Conservation (phyloP, 2,888 invertebrate genomes). For the Synanthedon tipuliformis region DNA sequence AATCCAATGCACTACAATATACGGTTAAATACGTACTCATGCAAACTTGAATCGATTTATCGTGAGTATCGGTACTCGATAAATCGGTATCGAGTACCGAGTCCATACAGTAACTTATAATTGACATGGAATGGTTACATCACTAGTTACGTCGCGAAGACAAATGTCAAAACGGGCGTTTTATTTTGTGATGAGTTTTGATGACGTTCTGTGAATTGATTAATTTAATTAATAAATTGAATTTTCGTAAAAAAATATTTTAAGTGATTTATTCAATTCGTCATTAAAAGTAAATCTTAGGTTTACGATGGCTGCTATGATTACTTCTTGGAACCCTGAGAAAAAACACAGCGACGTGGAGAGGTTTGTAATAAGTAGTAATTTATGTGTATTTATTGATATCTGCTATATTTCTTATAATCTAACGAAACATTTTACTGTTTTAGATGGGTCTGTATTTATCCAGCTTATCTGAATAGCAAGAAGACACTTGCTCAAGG, state of each 20-base stretch:
- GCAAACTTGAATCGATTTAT: too few species aligned
- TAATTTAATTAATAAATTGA: too few species aligned
- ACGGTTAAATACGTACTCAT: too few species aligned
- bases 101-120: too few species aligned
- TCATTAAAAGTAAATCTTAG: neutral
- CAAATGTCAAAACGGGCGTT: too few species aligned
- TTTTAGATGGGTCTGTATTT: slow-evolving; percentile 92
- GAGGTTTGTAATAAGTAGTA: slow-evolving; percentile 24
- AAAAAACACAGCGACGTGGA: slow-evolving; percentile 82
- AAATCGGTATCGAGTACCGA: neutral
- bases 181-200: too few species aligned
- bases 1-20: too few species aligned
- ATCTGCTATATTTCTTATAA: neutral
- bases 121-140: too few species aligned
- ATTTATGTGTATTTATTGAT: slow-evolving; percentile 3
- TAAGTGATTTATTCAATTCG: too few species aligned
- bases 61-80: neutral
- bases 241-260: too few species aligned
- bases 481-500: slow-evolving; percentile 93
- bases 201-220: too few species aligned
- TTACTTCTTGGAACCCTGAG: slow-evolving; percentile 76
- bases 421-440: neutral
- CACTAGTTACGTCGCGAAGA: too few species aligned
- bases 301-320: slow-evolving; percentile 56
- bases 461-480: slow-evolving; percentile 95